A percentile compares a stretch with the other conserved stretches of the same genome.
Evolutionary conservation across 1,140 invertebrate genomes (phyloP).

Genomic region (Cyrtorhinus lividipennis): DNA sequence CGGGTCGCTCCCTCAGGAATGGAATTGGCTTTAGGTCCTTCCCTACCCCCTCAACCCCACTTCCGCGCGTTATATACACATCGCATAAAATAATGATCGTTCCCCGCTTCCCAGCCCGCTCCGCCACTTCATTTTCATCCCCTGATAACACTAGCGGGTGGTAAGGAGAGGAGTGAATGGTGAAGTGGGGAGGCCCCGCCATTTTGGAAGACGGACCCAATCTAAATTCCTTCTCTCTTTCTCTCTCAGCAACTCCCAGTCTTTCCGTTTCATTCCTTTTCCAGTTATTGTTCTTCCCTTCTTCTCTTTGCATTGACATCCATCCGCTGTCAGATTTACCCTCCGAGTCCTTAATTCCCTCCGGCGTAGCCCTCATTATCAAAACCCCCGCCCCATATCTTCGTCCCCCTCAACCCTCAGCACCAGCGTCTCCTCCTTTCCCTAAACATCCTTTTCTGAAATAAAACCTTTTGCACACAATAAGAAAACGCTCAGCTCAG

Average conservation of each 20-base stretch:
- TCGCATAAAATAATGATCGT: slow-evolving; percentile 27
- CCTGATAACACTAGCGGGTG: no score
- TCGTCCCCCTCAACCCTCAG: no score
- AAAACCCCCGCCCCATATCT: no score
- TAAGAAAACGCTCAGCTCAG: background rate
- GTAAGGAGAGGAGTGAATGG: no score
- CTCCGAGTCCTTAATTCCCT: slow-evolving; percentile 2
- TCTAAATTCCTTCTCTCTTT: slow-evolving; percentile 22
- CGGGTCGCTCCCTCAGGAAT: slow-evolving; percentile 13
- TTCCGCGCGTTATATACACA: slow-evolving; percentile 23
- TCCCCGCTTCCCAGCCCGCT: slow-evolving; percentile 15
- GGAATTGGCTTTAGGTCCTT: slow-evolving; percentile 23
- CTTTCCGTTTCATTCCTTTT: background rate
- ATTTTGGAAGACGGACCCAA: slow-evolving; percentile 21
- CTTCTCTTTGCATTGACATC: background rate
- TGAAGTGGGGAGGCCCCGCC: slow-evolving; percentile 15
- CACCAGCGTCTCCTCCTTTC: background rate
- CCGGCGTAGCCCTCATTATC: slow-evolving; percentile 7
- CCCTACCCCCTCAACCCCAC: background rate
- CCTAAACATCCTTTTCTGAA: slow-evolving; percentile 7
- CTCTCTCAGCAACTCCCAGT: slow-evolving; percentile 10
- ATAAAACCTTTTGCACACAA: slow-evolving; percentile 1
- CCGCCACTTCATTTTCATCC: no score
- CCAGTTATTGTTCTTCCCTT: slow-evolving; percentile 4
- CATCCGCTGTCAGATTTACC: slow-evolving; percentile 9